Conservation (phyloP, 2,888 invertebrate genomes). For the Sisyra nigra region DNA sequence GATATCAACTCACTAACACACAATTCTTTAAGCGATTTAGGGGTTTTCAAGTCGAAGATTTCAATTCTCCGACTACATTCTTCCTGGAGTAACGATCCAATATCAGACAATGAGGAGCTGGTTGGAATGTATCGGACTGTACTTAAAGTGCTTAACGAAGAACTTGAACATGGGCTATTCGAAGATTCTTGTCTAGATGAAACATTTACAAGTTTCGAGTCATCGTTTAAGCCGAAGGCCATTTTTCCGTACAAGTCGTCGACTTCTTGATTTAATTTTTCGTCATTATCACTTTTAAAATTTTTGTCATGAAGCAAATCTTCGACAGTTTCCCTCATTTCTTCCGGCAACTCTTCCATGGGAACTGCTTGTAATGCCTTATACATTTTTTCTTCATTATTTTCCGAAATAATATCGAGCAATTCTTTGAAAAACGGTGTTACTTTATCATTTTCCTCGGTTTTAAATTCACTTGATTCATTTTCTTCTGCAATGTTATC, state of each 20-base stretch:
- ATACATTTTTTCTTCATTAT: slow-evolving; percentile 20
- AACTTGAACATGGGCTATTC: slow-evolving; percentile 44
- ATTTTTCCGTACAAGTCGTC: background rate
- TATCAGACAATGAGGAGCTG: slow-evolving; percentile 40
- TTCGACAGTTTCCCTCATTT: slow-evolving; percentile 6
- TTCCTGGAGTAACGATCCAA: slow-evolving; percentile 37
- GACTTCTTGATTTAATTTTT: slow-evolving; percentile 1
- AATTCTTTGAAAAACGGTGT: slow-evolving; percentile 29
- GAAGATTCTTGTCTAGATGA: slow-evolving; percentile 38
- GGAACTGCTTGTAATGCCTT: slow-evolving; percentile 5
- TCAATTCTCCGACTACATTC: slow-evolving; percentile 17
- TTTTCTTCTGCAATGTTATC: background rate
- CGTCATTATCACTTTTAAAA: background rate
- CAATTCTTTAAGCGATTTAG: slow-evolving; percentile 41
- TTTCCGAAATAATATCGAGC: slow-evolving; percentile 27
- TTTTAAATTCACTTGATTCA: background rate
- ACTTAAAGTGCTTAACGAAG: slow-evolving; percentile 39
- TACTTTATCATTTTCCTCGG: slow-evolving; percentile 20
- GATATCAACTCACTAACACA: slow-evolving; percentile 47
- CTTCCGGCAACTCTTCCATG: slow-evolving; percentile 3
- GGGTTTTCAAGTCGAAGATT: slow-evolving; percentile 17
- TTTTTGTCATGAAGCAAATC: slow-evolving; percentile 3
- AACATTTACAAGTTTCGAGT: background rate
- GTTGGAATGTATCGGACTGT: slow-evolving; percentile 51
- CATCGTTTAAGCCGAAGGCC: background rate